Percentiles rank a stretch among this genome's conserved stretches.
These are phyloP conservation scores for Luperina nickerlii DNA, from an alignment of 2,888 invertebrate species.

Conservation along the genomic window DNA sequence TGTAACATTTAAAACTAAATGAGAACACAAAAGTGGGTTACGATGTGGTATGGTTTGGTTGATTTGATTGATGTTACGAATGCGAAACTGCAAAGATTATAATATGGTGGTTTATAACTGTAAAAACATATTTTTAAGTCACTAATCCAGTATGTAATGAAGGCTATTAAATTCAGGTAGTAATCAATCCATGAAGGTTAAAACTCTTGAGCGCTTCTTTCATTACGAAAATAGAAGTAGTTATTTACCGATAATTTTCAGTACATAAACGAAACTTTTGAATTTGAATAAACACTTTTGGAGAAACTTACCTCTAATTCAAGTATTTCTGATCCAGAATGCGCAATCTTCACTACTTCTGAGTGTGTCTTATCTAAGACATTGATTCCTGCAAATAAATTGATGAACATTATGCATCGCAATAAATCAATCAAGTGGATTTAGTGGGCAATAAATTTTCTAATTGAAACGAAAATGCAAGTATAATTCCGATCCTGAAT, in stretches of 20 bases:
- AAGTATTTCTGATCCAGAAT: constrained; percentile 96
- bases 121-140: neutral
- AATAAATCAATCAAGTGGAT: constrained; percentile 51
- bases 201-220: neutral
- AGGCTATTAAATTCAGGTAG: neutral
- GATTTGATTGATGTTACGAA: constrained; percentile 42
- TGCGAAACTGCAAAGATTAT: neutral
- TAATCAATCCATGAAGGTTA: neutral
- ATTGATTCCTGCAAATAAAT: constrained; percentile 91
- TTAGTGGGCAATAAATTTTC: constrained; percentile 49
- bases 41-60: constrained; percentile 25
- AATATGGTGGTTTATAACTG: neutral
- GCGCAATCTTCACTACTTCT: constrained; percentile 97
- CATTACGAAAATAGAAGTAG: neutral
- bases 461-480: constrained; percentile 41
- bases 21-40: constrained; percentile 51
- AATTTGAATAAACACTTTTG: neutral
- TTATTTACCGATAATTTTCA: neutral
- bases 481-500: constrained; percentile 11
- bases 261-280: neutral
- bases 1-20: constrained; percentile 16
- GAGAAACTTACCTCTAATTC: constrained; percentile 92
- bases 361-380: constrained; percentile 98
- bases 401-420: constrained; percentile 40
- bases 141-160: neutral